phyloP scores from a whole-genome alignment of 2,113 vertebrate species.

The Hippopotamus amphibius region DNA sequence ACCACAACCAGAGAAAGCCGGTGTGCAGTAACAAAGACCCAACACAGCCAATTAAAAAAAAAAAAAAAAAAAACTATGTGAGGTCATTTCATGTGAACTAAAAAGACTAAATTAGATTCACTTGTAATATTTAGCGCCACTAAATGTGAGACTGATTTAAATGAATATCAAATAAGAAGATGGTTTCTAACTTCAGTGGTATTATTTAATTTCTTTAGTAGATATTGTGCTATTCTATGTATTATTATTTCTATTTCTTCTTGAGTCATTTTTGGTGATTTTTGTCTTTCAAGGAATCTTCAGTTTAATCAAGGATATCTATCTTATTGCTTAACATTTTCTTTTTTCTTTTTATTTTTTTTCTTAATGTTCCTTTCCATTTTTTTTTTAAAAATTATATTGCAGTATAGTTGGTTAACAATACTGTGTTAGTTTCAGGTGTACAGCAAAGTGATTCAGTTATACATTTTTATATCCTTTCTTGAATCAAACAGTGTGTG shows the following conservation, averaged over 20 bases:
- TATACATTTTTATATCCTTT: background rate
- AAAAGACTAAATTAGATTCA: conserved; percentile 4
- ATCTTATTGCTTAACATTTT: background rate
- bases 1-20: no score
- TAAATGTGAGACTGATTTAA: conserved; percentile 38
- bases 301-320: background rate
- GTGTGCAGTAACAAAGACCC: no score
- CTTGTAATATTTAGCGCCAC: background rate
- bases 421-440: background rate
- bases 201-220: background rate
- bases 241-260: background rate
- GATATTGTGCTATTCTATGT: background rate
- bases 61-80: background rate
- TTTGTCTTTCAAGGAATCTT: background rate
- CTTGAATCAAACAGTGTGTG: background rate
- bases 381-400: background rate
- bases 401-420: background rate
- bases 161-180: background rate
- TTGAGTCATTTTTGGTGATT: background rate
- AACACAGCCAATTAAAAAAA: no score
- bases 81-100: conserved; percentile 13
- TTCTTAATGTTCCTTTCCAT: background rate
- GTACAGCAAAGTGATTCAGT: background rate
- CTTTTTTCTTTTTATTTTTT: background rate
- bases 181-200: background rate